Base-by-base conservation (phyloP, 2,888 invertebrate genomes). In the Punctoribates punctum region DNA sequence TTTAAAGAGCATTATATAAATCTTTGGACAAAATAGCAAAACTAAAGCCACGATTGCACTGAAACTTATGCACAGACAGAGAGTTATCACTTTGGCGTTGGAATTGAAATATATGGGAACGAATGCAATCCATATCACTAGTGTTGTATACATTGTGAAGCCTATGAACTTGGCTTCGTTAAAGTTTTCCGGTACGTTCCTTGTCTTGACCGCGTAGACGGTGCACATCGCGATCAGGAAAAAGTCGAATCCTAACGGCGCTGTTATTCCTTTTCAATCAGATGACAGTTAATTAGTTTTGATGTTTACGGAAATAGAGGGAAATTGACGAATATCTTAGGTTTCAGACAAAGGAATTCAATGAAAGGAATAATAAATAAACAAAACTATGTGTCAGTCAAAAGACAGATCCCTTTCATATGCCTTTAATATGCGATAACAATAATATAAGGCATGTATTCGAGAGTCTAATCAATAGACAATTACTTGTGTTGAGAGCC, bases 81-180 rank as follows among this genome's bases (percentile, higher is more conserved):
- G 84, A 8, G 86, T 86, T 54, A 87, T 85, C 80, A 81, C 81
- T 77, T 82, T 83, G 57, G 79, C 80, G 79, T 88, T 88, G 80
- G 89, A 96, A 79, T 96, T 96, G 84, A 97, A 96, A 86, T 97
- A 97, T 73, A 98, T 88, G 8, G 97, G 96, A 76, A 98, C 94
- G 85, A 98, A 98, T 25, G 98, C 98, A 80, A 96, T 86, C 98
- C 98, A 98, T 83, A 97, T 96, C 79, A 96, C 93, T 84, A 96
- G 95, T 38, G 96, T 97, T 62, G 96, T 96, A 86, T 96, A 99
- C 98, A 99, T 98, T 29, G 97, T 96, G 85, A 99, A 98, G 88
- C 98, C 90, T 79, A 91, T 90, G 79, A 85, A 86, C 80, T 86
- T 85, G 46, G 85, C 85, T 86, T 96, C 98, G 85, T 99, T 98